A percentile compares a stretch with the other conserved stretches of the same genome.
These are phyloP conservation scores for Cryptotis parvus DNA, from an alignment of 2,113 vertebrate species.

Conservation along the genomic window DNA sequence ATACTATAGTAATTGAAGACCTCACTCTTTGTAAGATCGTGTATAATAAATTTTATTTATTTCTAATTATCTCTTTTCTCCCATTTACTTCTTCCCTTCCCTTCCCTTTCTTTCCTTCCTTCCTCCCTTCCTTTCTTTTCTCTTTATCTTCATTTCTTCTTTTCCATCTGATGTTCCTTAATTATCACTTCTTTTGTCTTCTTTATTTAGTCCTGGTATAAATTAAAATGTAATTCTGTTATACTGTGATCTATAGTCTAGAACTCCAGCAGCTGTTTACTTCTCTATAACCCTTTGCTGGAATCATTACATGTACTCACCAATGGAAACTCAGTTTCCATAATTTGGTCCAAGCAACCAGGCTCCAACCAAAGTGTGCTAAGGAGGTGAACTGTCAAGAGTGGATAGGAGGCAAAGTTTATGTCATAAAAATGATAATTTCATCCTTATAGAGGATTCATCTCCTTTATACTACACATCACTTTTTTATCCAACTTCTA, in stretches of 20 bases:
- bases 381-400: not conserved
- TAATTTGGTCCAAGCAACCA: not conserved
- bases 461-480: not conserved
- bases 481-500: conserved; percentile 36
- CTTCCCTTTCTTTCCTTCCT: not conserved
- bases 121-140: not conserved
- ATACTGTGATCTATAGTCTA: not conserved
- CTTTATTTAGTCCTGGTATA: not conserved
- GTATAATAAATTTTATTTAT: not conserved
- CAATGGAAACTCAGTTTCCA: not conserved
- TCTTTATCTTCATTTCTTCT: too few relatives aligned
- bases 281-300: not conserved
- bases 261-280: not conserved
- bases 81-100: too few relatives aligned
- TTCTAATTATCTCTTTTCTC: fast-evolving
- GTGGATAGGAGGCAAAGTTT: not conserved
- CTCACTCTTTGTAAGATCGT: not conserved
- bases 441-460: not conserved
- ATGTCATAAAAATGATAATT: not conserved
- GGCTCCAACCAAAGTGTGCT: not conserved
- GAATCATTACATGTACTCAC: not conserved
- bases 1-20: not conserved
- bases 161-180: too few relatives aligned
- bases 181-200: too few relatives aligned
- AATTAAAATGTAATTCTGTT: not conserved